Conservation (phyloP, 2,113 vertebrate species). For the Thermophis baileyi region DNA sequence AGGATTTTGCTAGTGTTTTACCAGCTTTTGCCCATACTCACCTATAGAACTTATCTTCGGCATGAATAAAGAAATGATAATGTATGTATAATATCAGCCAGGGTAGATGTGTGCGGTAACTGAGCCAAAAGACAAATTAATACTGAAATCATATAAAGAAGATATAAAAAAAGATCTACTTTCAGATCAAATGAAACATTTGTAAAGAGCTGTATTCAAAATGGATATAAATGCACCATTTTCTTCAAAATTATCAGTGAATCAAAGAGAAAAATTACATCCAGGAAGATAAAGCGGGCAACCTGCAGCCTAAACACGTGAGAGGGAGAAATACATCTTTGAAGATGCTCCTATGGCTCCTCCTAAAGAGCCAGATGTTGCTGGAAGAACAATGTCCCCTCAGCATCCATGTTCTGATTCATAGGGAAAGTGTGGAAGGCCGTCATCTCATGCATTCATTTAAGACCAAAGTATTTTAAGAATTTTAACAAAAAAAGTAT, state of each 20-base stretch:
- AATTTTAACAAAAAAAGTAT: constrained; percentile 31
- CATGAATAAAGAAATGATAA: constrained; percentile 32
- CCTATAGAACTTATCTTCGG: constrained; percentile 44
- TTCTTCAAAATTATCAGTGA: constrained; percentile 74
- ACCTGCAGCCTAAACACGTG: constrained; percentile 60
- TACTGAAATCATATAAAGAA: constrained; percentile 60
- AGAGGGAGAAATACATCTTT: constrained; percentile 69
- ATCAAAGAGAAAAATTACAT: constrained; percentile 76
- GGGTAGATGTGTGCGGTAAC: constrained; percentile 44
- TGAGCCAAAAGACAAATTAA: constrained; percentile 61
- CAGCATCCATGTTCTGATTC: constrained; percentile 67
- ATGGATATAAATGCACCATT: constrained; percentile 74
- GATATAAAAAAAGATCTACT: constrained; percentile 65
- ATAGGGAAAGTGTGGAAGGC: constrained; percentile 60
- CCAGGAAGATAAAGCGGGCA: constrained; percentile 70
- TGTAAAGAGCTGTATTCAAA: constrained; percentile 72
- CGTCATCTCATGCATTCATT: constrained; percentile 53
- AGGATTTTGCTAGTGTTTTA: constrained; percentile 27
- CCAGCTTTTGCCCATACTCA: not conserved
- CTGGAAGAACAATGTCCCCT: constrained; percentile 67
- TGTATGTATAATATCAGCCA: constrained; percentile 30
- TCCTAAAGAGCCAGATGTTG: constrained; percentile 75
- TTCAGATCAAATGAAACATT: constrained; percentile 70
- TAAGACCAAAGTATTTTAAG: constrained; percentile 62
- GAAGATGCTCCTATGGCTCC: constrained; percentile 63